Evolutionary conservation across 53 echinoderm and acorn worm genomes (phyloP), one percentile per base, ranked within the genome.

Genomic region (Astropecten irregularis): DNA sequence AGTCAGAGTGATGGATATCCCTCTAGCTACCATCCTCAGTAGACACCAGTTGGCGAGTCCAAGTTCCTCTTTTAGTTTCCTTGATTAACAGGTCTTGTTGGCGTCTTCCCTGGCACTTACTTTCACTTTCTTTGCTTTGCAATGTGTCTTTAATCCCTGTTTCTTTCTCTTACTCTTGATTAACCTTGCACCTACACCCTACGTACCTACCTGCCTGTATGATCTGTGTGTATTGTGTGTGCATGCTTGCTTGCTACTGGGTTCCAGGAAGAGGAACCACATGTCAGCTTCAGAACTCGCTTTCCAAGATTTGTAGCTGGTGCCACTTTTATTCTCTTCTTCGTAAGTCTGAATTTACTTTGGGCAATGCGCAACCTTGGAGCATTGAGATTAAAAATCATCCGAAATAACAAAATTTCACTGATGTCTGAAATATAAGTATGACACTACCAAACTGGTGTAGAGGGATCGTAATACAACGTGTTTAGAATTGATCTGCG

Each of bases 181-280:
- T 54, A 54, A 54, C 27, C 16, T 0, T n/a, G 23, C 42, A 69
- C 23, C 61, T 0, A 8, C 31, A 15, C 60, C 32, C 49, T 5
- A 3, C 38, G 11, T 19, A 14, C n/a, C 14, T n/a, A n/a, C 16
- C 40, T 56, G 54, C 54, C 34, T 76, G 57, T 40, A 23, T 23
- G 18, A 10, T 66, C 66, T 66, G 39, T 37, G 37, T 40, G 77
- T 46, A 27, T 27, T n/a, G 49, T 23, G 8, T 51, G 18, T 28
- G 37, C 3, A 8, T 72, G 15, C n/a, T n/a, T n/a, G n/a, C n/a
- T n/a, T n/a, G n/a, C n/a, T n/a, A n/a, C n/a, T n/a, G n/a, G n/a
- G n/a, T n/a, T 39, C 9, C 74, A 95, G 95, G 67, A 79, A 22
- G 73, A 64, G 42, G 95, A 95, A 73, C 95, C 93, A 0, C 49